A percentile compares a stretch with the other conserved stretches of the same genome.
Conservation (phyloP, 2,888 invertebrate genomes). For the Drosophila formosana region DNA sequence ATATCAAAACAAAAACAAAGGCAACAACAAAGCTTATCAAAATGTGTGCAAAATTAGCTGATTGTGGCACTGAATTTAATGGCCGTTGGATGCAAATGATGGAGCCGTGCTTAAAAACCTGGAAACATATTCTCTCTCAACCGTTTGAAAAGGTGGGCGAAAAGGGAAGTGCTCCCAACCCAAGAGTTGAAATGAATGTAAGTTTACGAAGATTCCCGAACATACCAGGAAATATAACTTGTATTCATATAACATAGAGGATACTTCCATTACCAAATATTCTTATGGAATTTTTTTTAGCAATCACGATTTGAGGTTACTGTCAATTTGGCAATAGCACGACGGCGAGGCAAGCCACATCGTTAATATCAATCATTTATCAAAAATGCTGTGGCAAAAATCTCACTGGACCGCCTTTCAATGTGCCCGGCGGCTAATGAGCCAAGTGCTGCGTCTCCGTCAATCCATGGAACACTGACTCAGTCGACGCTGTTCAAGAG, state of each 20-base stretch:
- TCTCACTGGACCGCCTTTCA: constrained; percentile 48
- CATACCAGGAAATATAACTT: not conserved
- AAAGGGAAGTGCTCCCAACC: too few relatives aligned
- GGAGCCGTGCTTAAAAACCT: constrained; percentile 63
- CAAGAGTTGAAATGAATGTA: not conserved
- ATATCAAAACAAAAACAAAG: constrained; percentile 42
- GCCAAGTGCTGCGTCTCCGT: constrained; percentile 60
- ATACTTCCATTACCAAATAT: not conserved
- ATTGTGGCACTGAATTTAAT: constrained; percentile 56
- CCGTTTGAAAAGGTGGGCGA: not conserved
- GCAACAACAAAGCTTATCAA: constrained; percentile 66
- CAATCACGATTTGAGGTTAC: constrained; percentile 38
- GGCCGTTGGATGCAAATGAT: constrained; percentile 24
- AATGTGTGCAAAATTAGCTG: constrained; percentile 77
- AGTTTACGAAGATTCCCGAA: not conserved
- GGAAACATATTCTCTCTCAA: constrained; percentile 54
- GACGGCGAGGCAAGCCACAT: constrained; percentile 25
- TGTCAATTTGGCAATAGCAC: constrained; percentile 44
- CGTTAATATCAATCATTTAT: constrained; percentile 76
- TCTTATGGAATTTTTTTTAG: constrained; percentile 12
- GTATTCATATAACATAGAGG: not conserved
- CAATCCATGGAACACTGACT: constrained; percentile 58
- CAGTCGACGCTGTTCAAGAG: constrained; percentile 25
- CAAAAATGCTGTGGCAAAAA: constrained; percentile 51
- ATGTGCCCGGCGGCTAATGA: constrained; percentile 64